Evolutionary conservation across 2,888 invertebrate genomes (phyloP).

Genomic region (Empis livida): DNA sequence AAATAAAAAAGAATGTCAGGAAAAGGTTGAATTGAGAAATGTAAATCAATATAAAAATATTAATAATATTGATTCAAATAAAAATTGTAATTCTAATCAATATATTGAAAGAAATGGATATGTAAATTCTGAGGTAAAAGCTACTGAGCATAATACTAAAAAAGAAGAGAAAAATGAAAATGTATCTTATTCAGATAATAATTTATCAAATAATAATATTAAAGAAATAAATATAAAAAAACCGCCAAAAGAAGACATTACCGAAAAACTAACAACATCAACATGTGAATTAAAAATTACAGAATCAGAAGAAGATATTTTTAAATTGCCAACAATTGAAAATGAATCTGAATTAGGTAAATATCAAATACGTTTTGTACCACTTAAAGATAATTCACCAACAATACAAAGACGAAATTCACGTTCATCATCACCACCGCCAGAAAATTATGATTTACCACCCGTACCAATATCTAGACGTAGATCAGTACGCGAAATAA

Average conservation of each 20-base stretch:
- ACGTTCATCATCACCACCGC: neutral
- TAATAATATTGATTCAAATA: no score
- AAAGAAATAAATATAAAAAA: slow-evolving; percentile 1
- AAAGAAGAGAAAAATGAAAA: slow-evolving; percentile 8
- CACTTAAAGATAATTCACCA: slow-evolving; percentile 10
- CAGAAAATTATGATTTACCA: neutral
- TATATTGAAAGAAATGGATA: no score
- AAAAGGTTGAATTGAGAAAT: no score
- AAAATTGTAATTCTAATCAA: no score
- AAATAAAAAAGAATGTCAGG: no score
- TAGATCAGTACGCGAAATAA: slow-evolving; percentile 22
- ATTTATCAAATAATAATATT: no score
- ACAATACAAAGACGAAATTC: slow-evolving; percentile 1
- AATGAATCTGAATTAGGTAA: slow-evolving; percentile 5
- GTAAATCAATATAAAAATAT: no score
- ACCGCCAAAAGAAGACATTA: slow-evolving; percentile 4
- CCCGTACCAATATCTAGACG: slow-evolving; percentile 8
- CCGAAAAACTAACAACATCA: slow-evolving; percentile 7
- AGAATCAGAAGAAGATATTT: slow-evolving; percentile 14
- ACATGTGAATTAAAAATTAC: slow-evolving; percentile 12
- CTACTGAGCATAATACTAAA: slow-evolving; percentile 5
- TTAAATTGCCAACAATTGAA: neutral
- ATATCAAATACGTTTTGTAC: slow-evolving; percentile 10
- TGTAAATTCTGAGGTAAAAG: no score
- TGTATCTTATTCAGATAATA: neutral